phyloP scores from a whole-genome alignment of 2,113 vertebrate species.

The Oxyruncus cristatus region DNA sequence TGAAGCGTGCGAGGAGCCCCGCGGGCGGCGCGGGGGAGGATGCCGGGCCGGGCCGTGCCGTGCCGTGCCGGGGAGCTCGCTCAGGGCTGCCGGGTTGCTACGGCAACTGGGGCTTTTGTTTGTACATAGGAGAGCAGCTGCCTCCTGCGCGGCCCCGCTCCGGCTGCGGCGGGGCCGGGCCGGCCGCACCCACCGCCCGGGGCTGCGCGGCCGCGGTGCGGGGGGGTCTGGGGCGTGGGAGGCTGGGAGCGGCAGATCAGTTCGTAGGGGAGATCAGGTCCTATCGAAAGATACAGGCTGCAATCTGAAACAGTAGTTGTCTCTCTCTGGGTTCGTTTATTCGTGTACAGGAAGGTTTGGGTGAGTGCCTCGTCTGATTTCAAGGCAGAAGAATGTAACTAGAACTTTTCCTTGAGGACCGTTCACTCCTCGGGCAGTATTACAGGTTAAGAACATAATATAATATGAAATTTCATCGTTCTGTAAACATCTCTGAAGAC shows the following conservation, averaged over 20 bases:
- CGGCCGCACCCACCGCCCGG: neutral
- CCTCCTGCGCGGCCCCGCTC: neutral
- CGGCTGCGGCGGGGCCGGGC: neutral
- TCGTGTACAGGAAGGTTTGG: neutral
- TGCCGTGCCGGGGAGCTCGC: neutral
- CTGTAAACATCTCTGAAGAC: neutral
- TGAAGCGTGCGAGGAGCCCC: neutral
- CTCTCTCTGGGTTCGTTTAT: neutral
- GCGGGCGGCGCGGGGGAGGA: neutral
- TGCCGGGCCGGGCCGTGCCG: neutral
- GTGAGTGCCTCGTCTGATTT: neutral
- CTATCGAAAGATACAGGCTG: neutral
- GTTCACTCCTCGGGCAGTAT: accelerated
- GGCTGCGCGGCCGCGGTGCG: neutral
- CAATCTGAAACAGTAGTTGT: neutral
- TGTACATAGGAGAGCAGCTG: constrained; percentile 66
- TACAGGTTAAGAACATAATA: neutral
- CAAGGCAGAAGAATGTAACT: neutral
- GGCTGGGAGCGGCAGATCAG: accelerated
- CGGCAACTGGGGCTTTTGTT: constrained; percentile 71
- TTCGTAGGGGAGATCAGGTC: neutral
- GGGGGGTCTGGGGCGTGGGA: neutral
- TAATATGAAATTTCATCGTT: neutral
- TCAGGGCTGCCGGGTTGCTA: constrained; percentile 60
- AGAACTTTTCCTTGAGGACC: neutral